phyloP scores from a whole-genome alignment of 2,888 invertebrate species.

The Stenodema calcarata region DNA sequence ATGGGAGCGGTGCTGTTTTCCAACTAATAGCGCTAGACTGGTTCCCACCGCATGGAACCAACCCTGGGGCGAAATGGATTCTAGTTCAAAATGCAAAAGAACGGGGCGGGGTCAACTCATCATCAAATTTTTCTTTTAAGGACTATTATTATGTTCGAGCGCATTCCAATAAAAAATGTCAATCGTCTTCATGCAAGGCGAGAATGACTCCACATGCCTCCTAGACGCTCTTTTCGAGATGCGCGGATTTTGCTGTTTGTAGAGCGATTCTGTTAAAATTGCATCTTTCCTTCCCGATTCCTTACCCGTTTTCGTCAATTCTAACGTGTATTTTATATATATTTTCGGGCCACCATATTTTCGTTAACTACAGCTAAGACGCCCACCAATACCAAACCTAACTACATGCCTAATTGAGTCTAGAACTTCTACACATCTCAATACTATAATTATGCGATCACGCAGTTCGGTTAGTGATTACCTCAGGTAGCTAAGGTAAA shows the following conservation, averaged over 20 bases:
- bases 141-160: background rate
- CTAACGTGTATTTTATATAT: too few species aligned
- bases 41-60: background rate
- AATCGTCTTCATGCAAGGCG: background rate
- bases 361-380: too few species aligned
- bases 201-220: background rate
- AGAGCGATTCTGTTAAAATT: constrained; percentile 9
- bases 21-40: constrained; percentile 22
- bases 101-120: background rate
- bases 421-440: too few species aligned
- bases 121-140: background rate
- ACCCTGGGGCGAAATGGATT: background rate
- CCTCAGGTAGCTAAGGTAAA: too few species aligned
- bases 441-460: too few species aligned
- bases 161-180: background rate
- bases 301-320: too few species aligned
- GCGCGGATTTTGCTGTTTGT: background rate
- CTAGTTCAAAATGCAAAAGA: background rate
- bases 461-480: too few species aligned
- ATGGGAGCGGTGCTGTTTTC: constrained; percentile 11
- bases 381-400: too few species aligned
- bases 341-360: too few species aligned
- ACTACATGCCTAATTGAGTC: too few species aligned
- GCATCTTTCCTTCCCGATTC: background rate
- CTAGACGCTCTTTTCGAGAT: background rate